Conservation (phyloP, 2,888 invertebrate genomes). For the Cheilosia pagana region DNA sequence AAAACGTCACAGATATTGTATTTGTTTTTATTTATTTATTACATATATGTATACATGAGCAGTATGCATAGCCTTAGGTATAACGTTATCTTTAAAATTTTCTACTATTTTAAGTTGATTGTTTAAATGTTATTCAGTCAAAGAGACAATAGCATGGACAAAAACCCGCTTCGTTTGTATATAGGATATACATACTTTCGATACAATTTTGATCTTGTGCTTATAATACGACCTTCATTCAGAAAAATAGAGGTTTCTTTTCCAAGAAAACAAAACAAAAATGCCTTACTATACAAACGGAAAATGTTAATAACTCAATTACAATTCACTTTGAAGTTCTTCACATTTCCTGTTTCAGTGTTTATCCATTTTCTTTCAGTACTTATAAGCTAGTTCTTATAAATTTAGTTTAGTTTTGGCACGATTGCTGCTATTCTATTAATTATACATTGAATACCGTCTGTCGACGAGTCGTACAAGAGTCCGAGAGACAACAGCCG, state of each 20-base stretch:
- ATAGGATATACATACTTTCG: constrained; percentile 27
- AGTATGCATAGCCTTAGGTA: constrained; percentile 47
- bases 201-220: constrained; percentile 65
- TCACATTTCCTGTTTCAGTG: constrained; percentile 13
- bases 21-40: constrained; percentile 30
- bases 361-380: constrained; percentile 33
- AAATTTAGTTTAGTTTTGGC: constrained; percentile 77
- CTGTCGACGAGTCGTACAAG: constrained; percentile 82
- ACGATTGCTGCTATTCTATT: constrained; percentile 81
- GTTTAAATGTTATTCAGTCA: constrained; percentile 67
- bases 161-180: constrained; percentile 31
- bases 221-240: constrained; percentile 25
- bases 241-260: constrained; percentile 11
- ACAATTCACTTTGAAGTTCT: constrained; percentile 8
- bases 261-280: background rate
- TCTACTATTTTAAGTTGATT: constrained; percentile 47
- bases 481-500: constrained; percentile 84
- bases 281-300: constrained; percentile 26
- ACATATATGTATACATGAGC: constrained; percentile 52
- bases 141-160: constrained; percentile 44
- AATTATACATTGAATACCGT: constrained; percentile 80
- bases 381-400: constrained; percentile 44
- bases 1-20: background rate
- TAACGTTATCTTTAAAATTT: constrained; percentile 43
- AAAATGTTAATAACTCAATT: constrained; percentile 14